Percentiles rank a stretch among this genome's conserved stretches.
Conservation (phyloP, 2,888 invertebrate genomes). For the Lagria hirta region DNA sequence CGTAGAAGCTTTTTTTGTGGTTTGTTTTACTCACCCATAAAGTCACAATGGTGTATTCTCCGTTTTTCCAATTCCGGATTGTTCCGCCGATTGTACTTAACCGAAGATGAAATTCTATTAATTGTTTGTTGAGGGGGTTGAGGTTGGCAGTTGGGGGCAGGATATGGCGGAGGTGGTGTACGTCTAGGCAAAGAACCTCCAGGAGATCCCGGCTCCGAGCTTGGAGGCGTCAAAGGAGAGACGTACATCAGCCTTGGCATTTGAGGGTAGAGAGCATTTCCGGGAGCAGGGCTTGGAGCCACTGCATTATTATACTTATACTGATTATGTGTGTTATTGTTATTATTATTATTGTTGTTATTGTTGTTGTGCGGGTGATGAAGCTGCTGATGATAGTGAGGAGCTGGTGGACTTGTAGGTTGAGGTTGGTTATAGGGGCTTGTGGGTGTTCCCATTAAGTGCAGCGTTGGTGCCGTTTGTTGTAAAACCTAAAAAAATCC, state of each 20-base stretch:
- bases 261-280: conserved; percentile 57
- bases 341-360: conserved; percentile 33
- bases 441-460: conserved; percentile 59
- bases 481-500: conserved; percentile 45
- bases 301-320: conserved; percentile 47
- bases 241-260: conserved; percentile 72
- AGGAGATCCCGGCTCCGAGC: conserved; percentile 84
- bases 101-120: conserved; percentile 44
- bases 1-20: too few relatives aligned
- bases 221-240: conserved; percentile 83
- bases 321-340: conserved; percentile 44
- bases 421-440: conserved; percentile 54
- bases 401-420: conserved; percentile 50
- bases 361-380: conserved; percentile 55
- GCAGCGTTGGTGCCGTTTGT: conserved; percentile 57
- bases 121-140: conserved; percentile 39
- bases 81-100: conserved; percentile 89
- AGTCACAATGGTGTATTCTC: conserved; percentile 95
- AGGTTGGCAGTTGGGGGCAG: conserved; percentile 57
- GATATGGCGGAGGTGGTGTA: conserved; percentile 78
- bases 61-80: conserved; percentile 96
- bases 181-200: conserved; percentile 70
- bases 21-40: conserved; percentile 68
- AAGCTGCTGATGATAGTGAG: conserved; percentile 52
- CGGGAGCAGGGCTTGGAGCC: conserved; percentile 49